Base-by-base conservation (phyloP, 2,113 vertebrate species). In the Pluvianellus socialis region DNA sequence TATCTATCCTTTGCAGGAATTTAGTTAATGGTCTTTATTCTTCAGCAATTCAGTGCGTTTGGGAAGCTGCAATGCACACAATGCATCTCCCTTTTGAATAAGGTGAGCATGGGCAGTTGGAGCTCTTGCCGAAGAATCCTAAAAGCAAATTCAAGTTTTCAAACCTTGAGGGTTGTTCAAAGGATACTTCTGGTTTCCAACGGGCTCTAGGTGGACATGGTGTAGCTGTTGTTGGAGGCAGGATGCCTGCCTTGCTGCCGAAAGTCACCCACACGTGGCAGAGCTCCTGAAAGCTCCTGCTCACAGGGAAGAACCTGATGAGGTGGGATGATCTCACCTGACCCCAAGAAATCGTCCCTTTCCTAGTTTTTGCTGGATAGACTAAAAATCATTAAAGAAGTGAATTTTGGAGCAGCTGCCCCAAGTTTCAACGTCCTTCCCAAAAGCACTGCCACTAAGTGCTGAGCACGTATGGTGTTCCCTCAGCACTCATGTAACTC, bases 381-480 rank as follows among this genome's bases (percentile, higher is more conserved):
- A 2, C 1, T 11, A 10, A 18, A 58, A 74, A 40, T 27, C 6
- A 6, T 30, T 23, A 14, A 2, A 61, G n/a, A 56, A 35, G 12
- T 20, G 49, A 10, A 45, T 79, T 90, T 84, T 30, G 16, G 38
- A 72, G 42, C 24, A 80, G 53, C 17, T 74, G 10, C 40, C 14
- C 58, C 23, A 58, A 33, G 19, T 16, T 58, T 21, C 33, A 19
- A 15, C 4, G 8, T 62, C 26, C 17, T 67, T 56, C 47, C 59
- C 65, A 32, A 27, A 44, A 44, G 3, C 12, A 27, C 1, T 1
- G 4, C 8, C 2, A 1, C 19, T 10, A 12, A 50, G 26, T 0
- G 0, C 23, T 19, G 52, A 22, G 50, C 14, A 10, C 19, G 40
- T 17, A 10, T 4, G 10, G 9, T 9, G 4, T 22, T 84, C 5